A percentile compares a stretch with the other conserved stretches of the same genome.
Conservation (phyloP, 2,113 vertebrate genomes). For the Thryonomys swinderianus region DNA sequence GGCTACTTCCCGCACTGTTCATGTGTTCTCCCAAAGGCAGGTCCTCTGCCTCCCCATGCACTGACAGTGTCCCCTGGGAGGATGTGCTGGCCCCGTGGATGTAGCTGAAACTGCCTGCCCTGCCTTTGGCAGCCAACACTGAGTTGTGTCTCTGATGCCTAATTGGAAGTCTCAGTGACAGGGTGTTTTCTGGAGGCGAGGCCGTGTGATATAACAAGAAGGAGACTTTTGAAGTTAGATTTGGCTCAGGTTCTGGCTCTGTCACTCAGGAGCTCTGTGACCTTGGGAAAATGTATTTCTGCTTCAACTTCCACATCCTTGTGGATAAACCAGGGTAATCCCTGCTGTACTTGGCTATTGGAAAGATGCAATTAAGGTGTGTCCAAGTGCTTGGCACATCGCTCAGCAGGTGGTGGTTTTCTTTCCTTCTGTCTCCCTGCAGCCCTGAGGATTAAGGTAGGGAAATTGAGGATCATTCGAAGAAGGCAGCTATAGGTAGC, state of each 20-base stretch:
- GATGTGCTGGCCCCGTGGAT: not conserved
- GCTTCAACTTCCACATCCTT: not conserved
- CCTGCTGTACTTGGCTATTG: not conserved
- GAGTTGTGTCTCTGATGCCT: not conserved
- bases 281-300: not conserved
- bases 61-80: accelerated
- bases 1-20: not conserved
- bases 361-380: not conserved
- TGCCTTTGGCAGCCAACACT: not conserved
- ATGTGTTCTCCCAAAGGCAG: not conserved
- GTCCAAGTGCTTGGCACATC: not conserved
- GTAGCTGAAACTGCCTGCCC: accelerated
- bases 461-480: not conserved
- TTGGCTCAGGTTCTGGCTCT: not conserved
- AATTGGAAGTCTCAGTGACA: not conserved
- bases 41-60: accelerated
- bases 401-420: not conserved
- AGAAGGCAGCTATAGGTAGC: not conserved
- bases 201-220: not conserved
- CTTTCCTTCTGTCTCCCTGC: not conserved
- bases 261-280: not conserved
- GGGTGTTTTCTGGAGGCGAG: not conserved
- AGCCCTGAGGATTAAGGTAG: not conserved
- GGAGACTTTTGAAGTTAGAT: slow-evolving; percentile 34
- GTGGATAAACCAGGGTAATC: not conserved